Evolutionary conservation across 2,797 vertebrate species (phyloP), one percentile per base, ranked within the genome.

Genomic region (Eutrigla gurnardus): DNA sequence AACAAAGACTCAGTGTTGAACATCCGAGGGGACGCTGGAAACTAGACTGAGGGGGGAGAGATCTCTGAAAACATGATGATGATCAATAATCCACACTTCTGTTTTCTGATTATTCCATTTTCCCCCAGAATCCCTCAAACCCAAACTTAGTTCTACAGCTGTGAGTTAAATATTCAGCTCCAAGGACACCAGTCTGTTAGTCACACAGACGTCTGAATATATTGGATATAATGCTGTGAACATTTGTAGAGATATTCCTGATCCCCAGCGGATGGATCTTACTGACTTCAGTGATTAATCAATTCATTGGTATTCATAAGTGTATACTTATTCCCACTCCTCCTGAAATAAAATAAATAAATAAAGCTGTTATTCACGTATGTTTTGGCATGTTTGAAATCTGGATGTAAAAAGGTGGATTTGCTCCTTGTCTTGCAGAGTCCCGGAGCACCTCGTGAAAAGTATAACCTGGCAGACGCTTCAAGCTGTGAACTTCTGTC

Each of bases 381-480:
- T 25, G 25, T n/a, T n/a, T n/a, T n/a, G n/a, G n/a, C n/a, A n/a
- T n/a, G n/a, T 25, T 25, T 25, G 25, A 25, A 25, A 25, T 25
- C 25, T 25, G 25, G n/a, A n/a, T n/a, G n/a, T n/a, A n/a, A 17
- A 57, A 37, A 2, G 6, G 36, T 18, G 42, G 17, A 0, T 46
- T 59, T 61, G 37, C 5, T n/a, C 11, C 32, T 0, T 58, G 46
- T 65, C 8, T 25, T 10, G 5, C 93, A 97, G 97, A 3, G 93
- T 97, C 45, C 97, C 97, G 0, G 97, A 97, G 83, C 93, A 95
- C 58, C 94, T 97, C 0, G 95, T 96, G 50, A 97, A 92, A 86
- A 98, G 95, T 75, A 97, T 98, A 57, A 96, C 93, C 55, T 98
- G 97, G 97, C 98, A 99, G 90, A 98, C 96, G 0, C 93, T 99